Evolutionary conservation across 2,113 vertebrate genomes (phyloP).

Genomic region (Melanerpes aurifrons): DNA sequence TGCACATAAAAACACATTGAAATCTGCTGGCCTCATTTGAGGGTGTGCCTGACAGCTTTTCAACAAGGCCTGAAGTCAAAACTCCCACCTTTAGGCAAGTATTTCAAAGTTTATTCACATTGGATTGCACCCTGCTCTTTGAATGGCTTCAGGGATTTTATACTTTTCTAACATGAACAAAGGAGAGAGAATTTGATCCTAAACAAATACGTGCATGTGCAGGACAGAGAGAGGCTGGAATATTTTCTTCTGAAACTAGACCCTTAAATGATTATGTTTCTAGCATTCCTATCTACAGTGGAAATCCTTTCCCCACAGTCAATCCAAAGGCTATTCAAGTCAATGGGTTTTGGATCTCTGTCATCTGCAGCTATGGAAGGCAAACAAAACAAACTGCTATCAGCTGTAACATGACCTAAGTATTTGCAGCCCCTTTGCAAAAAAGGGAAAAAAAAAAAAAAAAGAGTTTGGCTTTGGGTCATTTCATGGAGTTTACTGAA

Average conservation of each 20-base stretch:
- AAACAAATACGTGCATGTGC: not conserved
- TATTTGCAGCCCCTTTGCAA: not conserved
- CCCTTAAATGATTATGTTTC: not conserved
- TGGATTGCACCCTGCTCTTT: not conserved
- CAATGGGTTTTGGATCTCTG: constrained; percentile 38
- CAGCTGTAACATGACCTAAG: constrained; percentile 56
- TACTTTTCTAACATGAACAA: not conserved
- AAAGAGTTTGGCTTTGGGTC: not conserved
- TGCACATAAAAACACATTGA: not conserved
- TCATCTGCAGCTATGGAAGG: constrained; percentile 37
- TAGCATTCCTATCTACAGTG: constrained; percentile 23
- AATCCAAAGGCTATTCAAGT: constrained; percentile 15
- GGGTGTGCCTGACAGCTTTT: not conserved
- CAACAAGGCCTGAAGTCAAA: constrained; percentile 11
- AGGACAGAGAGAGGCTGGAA: not conserved
- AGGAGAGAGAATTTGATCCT: constrained; percentile 20
- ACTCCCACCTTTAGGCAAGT: not conserved
- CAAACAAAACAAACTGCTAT: constrained; percentile 57
- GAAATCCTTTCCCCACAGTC: constrained; percentile 53
- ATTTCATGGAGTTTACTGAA: constrained; percentile 49
- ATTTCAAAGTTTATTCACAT: constrained; percentile 10
- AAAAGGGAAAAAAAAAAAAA: not conserved
- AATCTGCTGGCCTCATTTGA: not conserved
- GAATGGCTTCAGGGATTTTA: constrained; percentile 7
- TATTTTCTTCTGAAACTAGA: constrained; percentile 30